Evolutionary conservation across 2,888 invertebrate genomes (phyloP).

Genomic region (Hyles lineata): DNA sequence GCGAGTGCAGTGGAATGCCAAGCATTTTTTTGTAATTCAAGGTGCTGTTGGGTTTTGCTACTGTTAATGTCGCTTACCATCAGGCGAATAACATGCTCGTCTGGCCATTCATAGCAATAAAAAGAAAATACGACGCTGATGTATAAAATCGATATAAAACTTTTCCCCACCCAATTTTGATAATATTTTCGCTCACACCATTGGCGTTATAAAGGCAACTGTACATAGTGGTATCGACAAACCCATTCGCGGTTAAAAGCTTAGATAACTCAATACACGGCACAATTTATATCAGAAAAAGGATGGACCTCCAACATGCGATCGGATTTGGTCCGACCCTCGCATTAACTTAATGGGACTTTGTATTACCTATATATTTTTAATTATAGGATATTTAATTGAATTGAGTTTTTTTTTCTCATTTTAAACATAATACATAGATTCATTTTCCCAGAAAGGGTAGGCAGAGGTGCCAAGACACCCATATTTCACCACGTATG

Average conservation of each 20-base stretch:
- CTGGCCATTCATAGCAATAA: too few species aligned
- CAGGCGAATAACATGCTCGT: too few species aligned
- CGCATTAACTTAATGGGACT: background rate
- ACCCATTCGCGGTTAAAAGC: slow-evolving; percentile 18
- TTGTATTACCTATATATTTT: background rate
- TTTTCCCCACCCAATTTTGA: background rate
- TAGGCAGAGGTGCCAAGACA: too few species aligned
- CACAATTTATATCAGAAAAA: slow-evolving; percentile 24
- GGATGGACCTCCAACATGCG: background rate
- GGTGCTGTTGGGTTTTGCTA: too few species aligned
- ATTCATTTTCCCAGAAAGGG: too few species aligned
- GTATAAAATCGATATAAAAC: background rate
- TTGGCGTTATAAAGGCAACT: background rate
- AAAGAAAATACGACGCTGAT: too few species aligned
- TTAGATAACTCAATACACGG: slow-evolving; percentile 16
- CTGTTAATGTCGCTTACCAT: too few species aligned
- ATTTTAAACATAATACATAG: too few species aligned
- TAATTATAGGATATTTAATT: background rate
- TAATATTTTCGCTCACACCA: background rate
- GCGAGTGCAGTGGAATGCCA: too few species aligned
- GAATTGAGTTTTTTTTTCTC: background rate
- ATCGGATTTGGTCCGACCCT: background rate
- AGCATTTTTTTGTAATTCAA: too few species aligned
- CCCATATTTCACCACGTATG: too few species aligned
- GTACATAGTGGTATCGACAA: background rate